These are phyloP conservation scores for Zoroaster sp. DNA, from an alignment of 53 echinoderm and acorn worm genomes.

Conservation along the genomic window DNA sequence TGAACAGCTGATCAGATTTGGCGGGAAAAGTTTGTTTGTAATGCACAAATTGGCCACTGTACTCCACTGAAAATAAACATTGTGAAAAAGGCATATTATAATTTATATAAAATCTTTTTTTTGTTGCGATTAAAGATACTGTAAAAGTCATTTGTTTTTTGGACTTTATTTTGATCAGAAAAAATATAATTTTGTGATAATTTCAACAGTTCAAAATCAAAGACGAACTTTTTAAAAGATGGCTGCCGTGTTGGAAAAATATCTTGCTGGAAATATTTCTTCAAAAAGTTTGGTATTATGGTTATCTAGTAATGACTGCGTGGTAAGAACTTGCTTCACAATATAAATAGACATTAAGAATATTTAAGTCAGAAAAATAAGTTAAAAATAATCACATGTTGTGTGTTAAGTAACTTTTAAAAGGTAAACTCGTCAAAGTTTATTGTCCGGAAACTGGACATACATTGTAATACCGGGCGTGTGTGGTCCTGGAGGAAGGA, in stretches of 20 bases:
- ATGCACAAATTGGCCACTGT: background rate
- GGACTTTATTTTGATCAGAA: no score
- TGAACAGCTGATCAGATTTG: slow-evolving; percentile 14
- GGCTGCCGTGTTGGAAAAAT: slow-evolving; percentile 74
- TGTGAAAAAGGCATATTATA: background rate
- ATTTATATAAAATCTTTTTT: no score
- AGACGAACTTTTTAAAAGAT: slow-evolving; percentile 73
- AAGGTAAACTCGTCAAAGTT: no score
- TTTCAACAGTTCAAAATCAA: background rate
- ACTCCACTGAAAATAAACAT: slow-evolving; percentile 10
- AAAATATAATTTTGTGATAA: background rate
- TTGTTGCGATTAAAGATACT: no score
- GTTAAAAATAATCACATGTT: no score
- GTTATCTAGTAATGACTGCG: slow-evolving; percentile 29
- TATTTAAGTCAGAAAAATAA: no score
- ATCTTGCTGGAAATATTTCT: slow-evolving; percentile 55
- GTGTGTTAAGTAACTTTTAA: no score
- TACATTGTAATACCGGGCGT: no score
- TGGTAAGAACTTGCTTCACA: slow-evolving; percentile 52
- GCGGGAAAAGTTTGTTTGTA: slow-evolving; percentile 51
- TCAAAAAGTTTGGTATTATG: slow-evolving; percentile 62
- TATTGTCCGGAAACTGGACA: slow-evolving; percentile 45
- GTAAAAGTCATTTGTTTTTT: no score
- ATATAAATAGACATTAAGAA: no score
- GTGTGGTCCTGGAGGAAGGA: no score